Conservation (phyloP, 2,113 vertebrate species). For the Motacilla alba region DNA sequence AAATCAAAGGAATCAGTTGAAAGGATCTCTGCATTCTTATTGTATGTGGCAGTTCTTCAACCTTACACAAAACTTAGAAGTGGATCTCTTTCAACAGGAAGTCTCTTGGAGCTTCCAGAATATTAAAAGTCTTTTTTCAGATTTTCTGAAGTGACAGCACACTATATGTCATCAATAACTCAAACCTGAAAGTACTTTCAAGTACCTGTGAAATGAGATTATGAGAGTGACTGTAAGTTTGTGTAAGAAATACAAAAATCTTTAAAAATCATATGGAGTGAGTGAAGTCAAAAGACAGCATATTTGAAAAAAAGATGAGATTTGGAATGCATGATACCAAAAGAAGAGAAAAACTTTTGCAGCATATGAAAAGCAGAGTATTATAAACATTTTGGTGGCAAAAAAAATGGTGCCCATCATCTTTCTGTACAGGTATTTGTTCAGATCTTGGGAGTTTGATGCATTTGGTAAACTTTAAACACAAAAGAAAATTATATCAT, state of each 20-base stretch:
- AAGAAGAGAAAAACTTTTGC: neutral
- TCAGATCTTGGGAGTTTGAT: neutral
- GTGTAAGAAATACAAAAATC: neutral
- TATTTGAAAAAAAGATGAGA: neutral
- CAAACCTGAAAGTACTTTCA: neutral
- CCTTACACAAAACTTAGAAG: neutral
- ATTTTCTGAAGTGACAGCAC: neutral
- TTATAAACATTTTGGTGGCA: neutral
- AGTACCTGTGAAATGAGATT: neutral
- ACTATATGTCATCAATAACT: neutral
- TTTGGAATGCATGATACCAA: neutral
- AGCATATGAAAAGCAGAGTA: neutral
- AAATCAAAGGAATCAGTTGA: neutral
- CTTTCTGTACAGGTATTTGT: neutral
- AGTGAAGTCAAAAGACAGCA: neutral
- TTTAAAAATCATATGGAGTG: neutral
- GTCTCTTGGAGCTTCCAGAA: neutral
- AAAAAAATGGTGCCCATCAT: neutral
- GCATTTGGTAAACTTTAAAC: neutral
- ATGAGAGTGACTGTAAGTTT: neutral
- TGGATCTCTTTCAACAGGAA: neutral
- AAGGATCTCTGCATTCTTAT: neutral
- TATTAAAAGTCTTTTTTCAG: neutral
- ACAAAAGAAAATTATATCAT: neutral
- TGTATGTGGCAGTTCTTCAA: neutral